phyloP scores from a whole-genome alignment of 2,797 vertebrate genomes.

The Fratercula arctica region DNA sequence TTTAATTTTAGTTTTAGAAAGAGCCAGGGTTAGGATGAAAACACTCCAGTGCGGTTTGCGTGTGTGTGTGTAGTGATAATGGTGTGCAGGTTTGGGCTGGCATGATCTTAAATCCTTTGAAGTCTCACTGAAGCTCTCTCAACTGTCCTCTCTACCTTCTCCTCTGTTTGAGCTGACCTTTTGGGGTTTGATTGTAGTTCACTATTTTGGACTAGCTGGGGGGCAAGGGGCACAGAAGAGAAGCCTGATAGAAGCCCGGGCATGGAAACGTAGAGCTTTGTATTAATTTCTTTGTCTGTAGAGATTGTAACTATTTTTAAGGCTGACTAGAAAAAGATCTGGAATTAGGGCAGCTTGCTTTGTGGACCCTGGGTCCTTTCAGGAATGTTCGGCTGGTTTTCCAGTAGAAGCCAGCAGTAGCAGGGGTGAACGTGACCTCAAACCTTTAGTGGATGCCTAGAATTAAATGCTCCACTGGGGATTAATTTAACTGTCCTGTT shows the following conservation, averaged over 20 bases:
- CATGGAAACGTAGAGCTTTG: not conserved
- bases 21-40: not conserved
- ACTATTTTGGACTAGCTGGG: not conserved
- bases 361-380: not conserved
- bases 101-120: not conserved
- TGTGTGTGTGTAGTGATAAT: not conserved
- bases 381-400: slow-evolving; percentile 9
- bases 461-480: not conserved
- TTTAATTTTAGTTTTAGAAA: not conserved
- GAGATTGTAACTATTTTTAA: not conserved
- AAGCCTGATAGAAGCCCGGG: not conserved
- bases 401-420: slow-evolving; percentile 47
- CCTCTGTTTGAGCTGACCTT: not conserved
- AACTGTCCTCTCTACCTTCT: not conserved
- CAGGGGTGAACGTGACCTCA: not conserved
- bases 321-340: not conserved
- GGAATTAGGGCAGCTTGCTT: not conserved
- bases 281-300: not conserved
- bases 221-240: not conserved
- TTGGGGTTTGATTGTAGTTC: not conserved
- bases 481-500: not conserved
- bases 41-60: fast-evolving
- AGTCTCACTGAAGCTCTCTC: not conserved
- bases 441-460: not conserved
- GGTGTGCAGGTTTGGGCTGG: not conserved